These are phyloP conservation scores for Ageneiosus marmoratus DNA, from an alignment of 2,113 vertebrate species.

Conservation along the genomic window DNA sequence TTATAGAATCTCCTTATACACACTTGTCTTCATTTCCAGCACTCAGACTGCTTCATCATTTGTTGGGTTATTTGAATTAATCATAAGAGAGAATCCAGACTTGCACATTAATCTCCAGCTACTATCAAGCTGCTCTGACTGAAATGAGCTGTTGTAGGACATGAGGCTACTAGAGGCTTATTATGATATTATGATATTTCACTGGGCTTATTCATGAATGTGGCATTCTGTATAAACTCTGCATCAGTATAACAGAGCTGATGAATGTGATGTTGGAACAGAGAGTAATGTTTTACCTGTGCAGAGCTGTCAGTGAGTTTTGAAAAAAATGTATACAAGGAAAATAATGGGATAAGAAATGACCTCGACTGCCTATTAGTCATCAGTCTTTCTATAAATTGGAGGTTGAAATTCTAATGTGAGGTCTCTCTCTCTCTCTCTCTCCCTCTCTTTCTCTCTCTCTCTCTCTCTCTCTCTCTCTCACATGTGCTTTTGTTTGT, in stretches of 20 bases:
- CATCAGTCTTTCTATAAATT: conserved; percentile 5
- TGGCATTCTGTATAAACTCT: conserved; percentile 3
- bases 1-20: conserved; percentile 59
- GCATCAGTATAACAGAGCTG: background rate
- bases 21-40: conserved; percentile 62
- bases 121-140: conserved; percentile 3
- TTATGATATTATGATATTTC: conserved; percentile 35
- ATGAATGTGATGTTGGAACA: conserved; percentile 12
- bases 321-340: background rate
- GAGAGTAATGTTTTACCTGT: background rate
- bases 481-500: too few species aligned
- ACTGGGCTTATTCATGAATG: conserved; percentile 14
- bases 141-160: conserved; percentile 11
- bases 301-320: background rate
- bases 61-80: conserved; percentile 60
- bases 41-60: conserved; percentile 35
- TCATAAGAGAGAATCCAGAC: conserved; percentile 52
- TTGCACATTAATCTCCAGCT: conserved; percentile 63
- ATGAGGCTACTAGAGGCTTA: background rate
- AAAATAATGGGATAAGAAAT: conserved; percentile 7
- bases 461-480: background rate
- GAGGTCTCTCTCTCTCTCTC: conserved; percentile 22
- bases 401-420: background rate
- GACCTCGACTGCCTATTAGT: background rate
- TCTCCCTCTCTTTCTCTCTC: background rate